Base-by-base conservation (phyloP, 2,888 invertebrate species). In the Phragmatobia fuliginosa region DNA sequence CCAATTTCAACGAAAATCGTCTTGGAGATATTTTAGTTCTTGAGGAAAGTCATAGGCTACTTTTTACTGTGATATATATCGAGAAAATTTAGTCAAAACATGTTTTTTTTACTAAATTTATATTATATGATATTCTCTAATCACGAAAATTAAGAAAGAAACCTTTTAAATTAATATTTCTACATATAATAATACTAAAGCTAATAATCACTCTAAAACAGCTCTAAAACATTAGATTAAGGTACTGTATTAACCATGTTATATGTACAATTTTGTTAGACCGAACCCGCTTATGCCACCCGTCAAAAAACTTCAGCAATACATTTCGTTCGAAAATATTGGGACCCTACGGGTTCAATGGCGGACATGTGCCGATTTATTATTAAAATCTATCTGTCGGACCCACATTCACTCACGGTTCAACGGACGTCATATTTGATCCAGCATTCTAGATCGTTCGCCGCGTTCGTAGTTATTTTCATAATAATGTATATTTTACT, bases 381-480 rank as follows among this genome's bases (percentile, higher is more conserved):
- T 69, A 69, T 69, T 69, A 61, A 69, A 69, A 69, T 69, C 69
- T 66, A 56, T 69, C 69, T 62, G 45, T 69, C 65, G 56, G 61
- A 65, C 69, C 69, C 69, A 61, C 65, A 65, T 69, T 65, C 65
- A 61, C 32, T 66, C 65, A 61, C 32, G 65, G 59, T 52, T 56
- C 31, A 41, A 52, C 65, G 52, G 65, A 69, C 69, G 61, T 69
- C 61, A 69, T 61, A 69, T 66, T 69, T 66, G 61, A 69, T 65
- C 56, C 56, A 25, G 56, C 52, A 25, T 41, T 65, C 69, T 61
- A 56, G 61, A 64, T 58, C 18, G 21, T 68, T 62, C 62, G 56
- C 8, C 56, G 65, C 32, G 31, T 52, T 32, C 21, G 25, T 61
- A 52, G 61, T 61, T 25, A 65, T 69, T 36, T 65, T 32, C 49